Evolutionary conservation across 2,113 vertebrate genomes (phyloP).

Genomic region (Microcebus jonahi): DNA sequence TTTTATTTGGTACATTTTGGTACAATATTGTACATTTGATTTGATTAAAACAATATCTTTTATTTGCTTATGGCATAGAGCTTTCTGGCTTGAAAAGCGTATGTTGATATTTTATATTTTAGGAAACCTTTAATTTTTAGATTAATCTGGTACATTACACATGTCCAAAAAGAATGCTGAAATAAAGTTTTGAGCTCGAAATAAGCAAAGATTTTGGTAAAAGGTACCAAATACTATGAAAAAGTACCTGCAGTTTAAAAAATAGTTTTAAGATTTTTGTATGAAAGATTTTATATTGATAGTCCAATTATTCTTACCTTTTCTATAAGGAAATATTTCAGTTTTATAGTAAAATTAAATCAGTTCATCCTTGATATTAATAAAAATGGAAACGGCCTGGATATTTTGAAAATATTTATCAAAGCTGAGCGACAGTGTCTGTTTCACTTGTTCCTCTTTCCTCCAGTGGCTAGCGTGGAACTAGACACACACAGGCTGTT

Average conservation of each 20-base stretch:
- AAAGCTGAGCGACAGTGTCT: not conserved
- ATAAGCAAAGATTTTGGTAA: not conserved
- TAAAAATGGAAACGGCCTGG: not conserved
- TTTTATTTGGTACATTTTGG: no score
- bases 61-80: not conserved
- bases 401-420: not conserved
- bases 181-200: constrained; percentile 18
- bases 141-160: not conserved
- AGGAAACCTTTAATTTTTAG: constrained; percentile 27
- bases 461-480: rapidly evolving
- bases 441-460: not conserved
- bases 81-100: not conserved
- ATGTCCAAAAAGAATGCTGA: not conserved
- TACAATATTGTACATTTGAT: no score
- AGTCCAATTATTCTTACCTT: constrained; percentile 10
- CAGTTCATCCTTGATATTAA: not conserved
- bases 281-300: not conserved
- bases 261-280: not conserved
- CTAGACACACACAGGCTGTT: not conserved
- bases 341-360: not conserved
- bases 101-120: not conserved
- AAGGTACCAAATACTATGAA: not conserved
- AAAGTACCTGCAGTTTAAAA: not conserved
- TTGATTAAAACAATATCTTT: no score
- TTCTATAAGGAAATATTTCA: not conserved